Percentiles rank a stretch among this genome's conserved stretches.
These are phyloP conservation scores for Anarhynchus alexandrinus DNA, from an alignment of 2,113 vertebrate genomes.

Conservation along the genomic window DNA sequence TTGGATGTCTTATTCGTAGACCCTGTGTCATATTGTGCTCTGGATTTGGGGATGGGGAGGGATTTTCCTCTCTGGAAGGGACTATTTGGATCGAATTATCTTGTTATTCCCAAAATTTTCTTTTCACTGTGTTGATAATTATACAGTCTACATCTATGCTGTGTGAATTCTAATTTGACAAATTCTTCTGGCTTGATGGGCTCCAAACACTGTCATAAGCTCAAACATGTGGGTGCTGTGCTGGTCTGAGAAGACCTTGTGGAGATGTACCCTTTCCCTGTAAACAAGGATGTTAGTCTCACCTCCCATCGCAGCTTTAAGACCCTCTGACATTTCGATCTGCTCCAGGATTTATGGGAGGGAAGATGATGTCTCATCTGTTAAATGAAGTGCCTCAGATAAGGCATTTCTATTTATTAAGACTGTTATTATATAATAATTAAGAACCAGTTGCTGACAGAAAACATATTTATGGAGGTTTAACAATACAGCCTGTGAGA, in stretches of 20 bases:
- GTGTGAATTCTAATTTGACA: not conserved
- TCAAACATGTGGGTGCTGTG: not conserved
- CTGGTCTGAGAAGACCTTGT: not conserved
- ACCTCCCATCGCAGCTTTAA: not conserved
- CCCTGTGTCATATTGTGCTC: not conserved
- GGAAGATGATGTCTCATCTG: not conserved
- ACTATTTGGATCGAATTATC: not conserved
- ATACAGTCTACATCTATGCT: not conserved
- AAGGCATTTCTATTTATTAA: conserved; percentile 35
- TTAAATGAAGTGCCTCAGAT: not conserved
- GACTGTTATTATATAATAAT: conserved; percentile 42
- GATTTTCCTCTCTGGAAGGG: not conserved
- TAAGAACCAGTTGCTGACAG: conserved; percentile 40
- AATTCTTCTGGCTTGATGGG: not conserved
- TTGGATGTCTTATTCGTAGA: not conserved
- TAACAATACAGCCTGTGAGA: not conserved
- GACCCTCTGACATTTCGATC: not conserved
- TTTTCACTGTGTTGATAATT: not conserved
- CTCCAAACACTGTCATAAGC: not conserved
- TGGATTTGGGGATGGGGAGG: not conserved
- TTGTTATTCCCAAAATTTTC: not conserved
- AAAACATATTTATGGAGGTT: conserved; percentile 24
- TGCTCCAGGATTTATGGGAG: not conserved
- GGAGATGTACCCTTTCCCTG: not conserved
- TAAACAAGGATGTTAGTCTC: not conserved